Base-by-base conservation (phyloP, 1,140 invertebrate genomes). In the Cotesia typhae region DNA sequence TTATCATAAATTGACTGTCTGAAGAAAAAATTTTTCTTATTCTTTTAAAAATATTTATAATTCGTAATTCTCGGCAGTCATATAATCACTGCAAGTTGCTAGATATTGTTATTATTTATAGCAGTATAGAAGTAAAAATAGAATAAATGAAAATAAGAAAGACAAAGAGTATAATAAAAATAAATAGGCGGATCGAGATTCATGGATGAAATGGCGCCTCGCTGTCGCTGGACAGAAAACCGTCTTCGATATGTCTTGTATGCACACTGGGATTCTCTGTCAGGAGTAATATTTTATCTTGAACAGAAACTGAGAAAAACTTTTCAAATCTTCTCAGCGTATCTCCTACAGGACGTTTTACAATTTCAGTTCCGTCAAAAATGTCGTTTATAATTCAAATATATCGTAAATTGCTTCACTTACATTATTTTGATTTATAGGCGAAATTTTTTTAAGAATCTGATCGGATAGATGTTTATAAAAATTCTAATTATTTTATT, bases 191-290 rank as follows among this genome's bases (percentile, higher is more conserved):
- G 61, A 36, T 47, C 59, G 9, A 75, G 71, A 77, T 77, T 77
- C 72, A 75, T 75, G 74, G 71, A 65, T 71, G 64, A 74, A 75
- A 67, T 70, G 76, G 76, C 76, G 76, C 73, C 70, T 47, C 35
- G 28, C 7, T 65, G 70, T 65, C 70, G 70, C 63, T 71, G 67
- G 35, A 59, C 28, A 51, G 28, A 51, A 68, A 36, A 37, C 52
- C 52, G 60, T 5, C 38, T 59, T 41, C 59, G 12, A 41, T 63
- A 70, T 63, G 41, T 70, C 14, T 37, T 70, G 57, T 61, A 59
- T 41, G 20, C 37, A 20, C 51, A 17, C 20, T 17, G 47, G 9
- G 20, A 51, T 68, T 36, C 37, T 41, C 37, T 41, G 37, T 63
- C 68, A 35, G 37, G 51, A 59, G n/a, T 57, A 55, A 68, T 68